phyloP scores from a whole-genome alignment of 2,888 invertebrate genomes.

The Sipha maydis region DNA sequence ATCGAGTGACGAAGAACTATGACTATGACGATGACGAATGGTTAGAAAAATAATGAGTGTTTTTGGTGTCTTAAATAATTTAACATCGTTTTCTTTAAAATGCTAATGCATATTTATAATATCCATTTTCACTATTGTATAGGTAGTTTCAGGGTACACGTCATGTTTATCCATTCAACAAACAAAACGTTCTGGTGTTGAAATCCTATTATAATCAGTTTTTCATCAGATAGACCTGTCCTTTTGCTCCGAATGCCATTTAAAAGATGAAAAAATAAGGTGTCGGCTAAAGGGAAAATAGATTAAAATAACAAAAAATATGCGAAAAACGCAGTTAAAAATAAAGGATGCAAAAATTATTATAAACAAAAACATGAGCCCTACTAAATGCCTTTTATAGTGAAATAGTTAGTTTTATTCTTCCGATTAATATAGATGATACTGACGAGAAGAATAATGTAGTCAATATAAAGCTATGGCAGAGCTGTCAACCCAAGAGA shows the following conservation, averaged over 20 bases:
- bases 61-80: background rate
- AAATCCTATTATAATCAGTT: conserved; percentile 5
- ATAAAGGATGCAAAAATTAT: background rate
- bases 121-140: background rate
- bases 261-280: background rate
- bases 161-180: background rate
- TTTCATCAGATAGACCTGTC: background rate
- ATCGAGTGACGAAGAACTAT: no score
- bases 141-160: background rate
- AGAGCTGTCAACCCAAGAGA: conserved; percentile 39
- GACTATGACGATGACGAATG: no score
- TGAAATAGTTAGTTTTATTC: conserved; percentile 17
- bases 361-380: background rate
- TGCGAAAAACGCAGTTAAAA: background rate
- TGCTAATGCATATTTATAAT: conserved; percentile 3
- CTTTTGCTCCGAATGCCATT: background rate
- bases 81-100: background rate
- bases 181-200: background rate
- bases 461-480: background rate
- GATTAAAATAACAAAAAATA: conserved; percentile 30
- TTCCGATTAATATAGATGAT: conserved; percentile 49
- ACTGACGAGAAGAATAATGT: conserved; percentile 16
- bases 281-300: background rate
- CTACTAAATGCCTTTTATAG: background rate
- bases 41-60: no score